These are phyloP conservation scores for Sorex maritimensis DNA, from an alignment of 2,797 vertebrate genomes.

Conservation along the genomic window DNA sequence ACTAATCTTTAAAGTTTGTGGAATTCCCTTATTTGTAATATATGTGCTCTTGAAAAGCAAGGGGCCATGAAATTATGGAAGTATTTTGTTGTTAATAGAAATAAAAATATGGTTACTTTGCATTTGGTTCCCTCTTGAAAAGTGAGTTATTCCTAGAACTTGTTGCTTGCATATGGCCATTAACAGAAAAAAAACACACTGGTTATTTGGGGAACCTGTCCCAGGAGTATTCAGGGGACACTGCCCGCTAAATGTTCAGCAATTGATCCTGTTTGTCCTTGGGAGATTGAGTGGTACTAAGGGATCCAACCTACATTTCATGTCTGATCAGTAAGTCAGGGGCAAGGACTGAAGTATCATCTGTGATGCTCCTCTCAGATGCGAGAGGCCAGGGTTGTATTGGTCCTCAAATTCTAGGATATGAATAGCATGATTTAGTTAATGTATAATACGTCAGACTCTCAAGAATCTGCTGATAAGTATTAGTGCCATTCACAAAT, in stretches of 20 bases:
- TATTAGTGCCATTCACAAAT: not conserved
- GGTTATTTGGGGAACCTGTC: too few relatives aligned
- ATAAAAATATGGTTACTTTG: constrained; percentile 83
- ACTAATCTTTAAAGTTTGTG: constrained; percentile 86
- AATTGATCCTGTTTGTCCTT: too few relatives aligned
- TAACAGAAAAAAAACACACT: not conserved
- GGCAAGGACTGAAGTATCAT: not conserved
- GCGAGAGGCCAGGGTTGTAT: not conserved
- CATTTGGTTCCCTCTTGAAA: constrained; percentile 57
- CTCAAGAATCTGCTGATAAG: not conserved
- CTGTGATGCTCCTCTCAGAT: not conserved
- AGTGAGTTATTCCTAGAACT: not conserved
- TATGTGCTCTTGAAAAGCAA: constrained; percentile 81
- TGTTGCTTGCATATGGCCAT: not conserved
- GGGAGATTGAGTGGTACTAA: too few relatives aligned
- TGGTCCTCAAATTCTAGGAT: not conserved
- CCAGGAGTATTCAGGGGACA: too few relatives aligned
- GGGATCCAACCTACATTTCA: too few relatives aligned
- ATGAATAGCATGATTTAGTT: not conserved
- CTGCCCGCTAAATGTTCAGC: too few relatives aligned
- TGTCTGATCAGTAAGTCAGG: not conserved
- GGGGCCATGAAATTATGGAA: constrained; percentile 78
- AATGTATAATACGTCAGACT: not conserved
- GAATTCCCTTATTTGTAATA: constrained; percentile 81
- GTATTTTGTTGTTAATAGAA: constrained; percentile 85